phyloP scores from a whole-genome alignment of 2,797 vertebrate species.

The Clamator glandarius region DNA sequence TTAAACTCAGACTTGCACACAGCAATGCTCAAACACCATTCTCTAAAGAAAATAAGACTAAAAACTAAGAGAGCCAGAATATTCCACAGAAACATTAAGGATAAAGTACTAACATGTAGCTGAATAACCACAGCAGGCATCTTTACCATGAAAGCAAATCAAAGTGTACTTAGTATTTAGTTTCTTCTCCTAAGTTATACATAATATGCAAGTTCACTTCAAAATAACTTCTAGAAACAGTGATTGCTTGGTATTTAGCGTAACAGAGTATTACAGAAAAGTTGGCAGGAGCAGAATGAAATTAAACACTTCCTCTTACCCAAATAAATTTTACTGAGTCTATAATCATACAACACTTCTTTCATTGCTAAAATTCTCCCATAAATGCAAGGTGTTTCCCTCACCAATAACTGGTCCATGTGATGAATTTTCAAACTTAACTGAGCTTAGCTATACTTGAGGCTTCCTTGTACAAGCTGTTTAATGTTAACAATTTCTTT shows the following conservation, averaged over 20 bases:
- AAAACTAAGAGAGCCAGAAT: background rate
- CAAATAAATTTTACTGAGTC: background rate
- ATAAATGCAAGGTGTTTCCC: conserved; percentile 11
- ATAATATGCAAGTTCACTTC: background rate
- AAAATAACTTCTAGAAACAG: conserved; percentile 27
- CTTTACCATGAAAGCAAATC: background rate
- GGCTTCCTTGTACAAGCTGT: background rate
- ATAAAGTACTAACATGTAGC: background rate
- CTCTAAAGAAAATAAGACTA: background rate
- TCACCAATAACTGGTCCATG: background rate
- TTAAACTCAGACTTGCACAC: background rate
- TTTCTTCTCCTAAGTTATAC: background rate
- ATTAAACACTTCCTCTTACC: conserved; percentile 26
- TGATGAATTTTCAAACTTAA: background rate
- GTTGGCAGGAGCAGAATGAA: conserved; percentile 1
- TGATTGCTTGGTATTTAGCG: background rate
- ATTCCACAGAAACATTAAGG: background rate
- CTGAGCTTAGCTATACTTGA: background rate
- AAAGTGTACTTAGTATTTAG: background rate
- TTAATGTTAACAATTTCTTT: background rate
- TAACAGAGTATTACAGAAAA: background rate
- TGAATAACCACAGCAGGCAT: background rate
- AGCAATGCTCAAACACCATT: background rate
- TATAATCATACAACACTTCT: conserved; percentile 24
- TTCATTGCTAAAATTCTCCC: conserved; percentile 33